Base-by-base conservation (phyloP, 2,113 vertebrate species). In the Pseudorasbora parva region DNA sequence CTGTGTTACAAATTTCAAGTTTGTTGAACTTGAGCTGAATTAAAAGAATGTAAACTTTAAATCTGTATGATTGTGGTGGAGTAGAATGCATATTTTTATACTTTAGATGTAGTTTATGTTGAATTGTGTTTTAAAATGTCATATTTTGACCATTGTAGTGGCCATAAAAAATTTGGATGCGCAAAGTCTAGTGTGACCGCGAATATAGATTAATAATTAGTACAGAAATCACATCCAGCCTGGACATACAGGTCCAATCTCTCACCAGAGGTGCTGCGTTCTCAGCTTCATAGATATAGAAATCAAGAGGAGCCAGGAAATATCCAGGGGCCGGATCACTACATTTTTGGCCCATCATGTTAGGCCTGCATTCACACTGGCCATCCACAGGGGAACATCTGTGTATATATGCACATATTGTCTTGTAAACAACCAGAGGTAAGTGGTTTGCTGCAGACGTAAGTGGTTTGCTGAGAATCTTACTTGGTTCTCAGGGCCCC, bases 261-360 rank as follows among this genome's bases (percentile, higher is more conserved):
- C 91, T 9, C 87, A 97, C 96, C 94, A 96, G 90, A 0, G 92
- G 90, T 0, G 68, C 82, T 19, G 96, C 93, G 5, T 94, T 89
- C 85, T 98, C 96, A 8, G 96, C 96, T 91, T 97, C 96, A 57
- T 95, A 97, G 64, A 97, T 90, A 64, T 96, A 97, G 90, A 95
- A 96, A 90, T 96, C 95, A 83, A 97, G 86, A 2, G 92, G 85
- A 43, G 95, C 88, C 76, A 97, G 94, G 91, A 96, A 98, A 89
- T 95, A 91, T 0, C 95, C 95, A 0, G 91, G 87, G 1, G 93
- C 94, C 0, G 96, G 94, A 15, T 96, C 91, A 0, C 91, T 92
- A 91, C 96, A 97, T 77, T 88, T 92, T 2, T 71, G 94, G 45
- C 95, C 93, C 51, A 91, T 78, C 21, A 97, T 89, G 83, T 97